Evolutionary conservation across 1,140 invertebrate species (phyloP).

Genomic region (Drosophila nikananu): DNA sequence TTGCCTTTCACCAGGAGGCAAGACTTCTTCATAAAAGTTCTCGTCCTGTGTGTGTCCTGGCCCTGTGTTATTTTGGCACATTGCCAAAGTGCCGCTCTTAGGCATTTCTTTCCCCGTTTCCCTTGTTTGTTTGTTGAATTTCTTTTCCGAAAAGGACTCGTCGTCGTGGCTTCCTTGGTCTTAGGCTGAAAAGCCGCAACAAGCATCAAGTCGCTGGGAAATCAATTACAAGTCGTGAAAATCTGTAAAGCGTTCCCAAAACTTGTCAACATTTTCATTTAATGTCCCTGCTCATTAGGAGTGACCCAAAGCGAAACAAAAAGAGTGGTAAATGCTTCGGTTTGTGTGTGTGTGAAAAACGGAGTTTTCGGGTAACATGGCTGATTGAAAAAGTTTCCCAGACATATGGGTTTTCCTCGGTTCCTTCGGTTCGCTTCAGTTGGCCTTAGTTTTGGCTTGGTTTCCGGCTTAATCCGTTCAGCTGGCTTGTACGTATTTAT

Average conservation of each 20-base stretch:
- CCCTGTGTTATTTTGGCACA: slow-evolving; percentile 57
- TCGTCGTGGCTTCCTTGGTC: slow-evolving; percentile 30
- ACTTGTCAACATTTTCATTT: slow-evolving; percentile 63
- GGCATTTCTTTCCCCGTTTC: slow-evolving; percentile 60
- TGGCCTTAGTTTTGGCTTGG: not conserved
- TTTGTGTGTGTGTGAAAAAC: slow-evolving; percentile 17
- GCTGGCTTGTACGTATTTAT: slow-evolving; percentile 29
- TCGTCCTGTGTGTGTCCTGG: slow-evolving; percentile 53
- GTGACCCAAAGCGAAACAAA: slow-evolving; percentile 30
- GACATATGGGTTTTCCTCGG: slow-evolving; percentile 38
- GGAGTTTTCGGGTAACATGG: slow-evolving; percentile 41
- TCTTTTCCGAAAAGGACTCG: slow-evolving; percentile 54
- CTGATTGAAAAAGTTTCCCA: slow-evolving; percentile 45
- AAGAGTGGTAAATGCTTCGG: slow-evolving; percentile 3
- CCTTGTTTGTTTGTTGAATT: slow-evolving; percentile 60
- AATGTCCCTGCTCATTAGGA: slow-evolving; percentile 79
- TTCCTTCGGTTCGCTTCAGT: not conserved
- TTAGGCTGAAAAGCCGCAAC: slow-evolving; percentile 44
- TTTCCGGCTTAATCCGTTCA: slow-evolving; percentile 23
- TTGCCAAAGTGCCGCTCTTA: slow-evolving; percentile 81
- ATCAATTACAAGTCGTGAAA: slow-evolving; percentile 71
- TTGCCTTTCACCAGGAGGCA: slow-evolving; percentile 61
- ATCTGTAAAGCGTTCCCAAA: slow-evolving; percentile 44
- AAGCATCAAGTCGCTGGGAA: slow-evolving; percentile 62
- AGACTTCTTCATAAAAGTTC: slow-evolving; percentile 57